These are phyloP conservation scores for Volucella bombylans DNA, from an alignment of 2,888 invertebrate species.

Conservation along the genomic window DNA sequence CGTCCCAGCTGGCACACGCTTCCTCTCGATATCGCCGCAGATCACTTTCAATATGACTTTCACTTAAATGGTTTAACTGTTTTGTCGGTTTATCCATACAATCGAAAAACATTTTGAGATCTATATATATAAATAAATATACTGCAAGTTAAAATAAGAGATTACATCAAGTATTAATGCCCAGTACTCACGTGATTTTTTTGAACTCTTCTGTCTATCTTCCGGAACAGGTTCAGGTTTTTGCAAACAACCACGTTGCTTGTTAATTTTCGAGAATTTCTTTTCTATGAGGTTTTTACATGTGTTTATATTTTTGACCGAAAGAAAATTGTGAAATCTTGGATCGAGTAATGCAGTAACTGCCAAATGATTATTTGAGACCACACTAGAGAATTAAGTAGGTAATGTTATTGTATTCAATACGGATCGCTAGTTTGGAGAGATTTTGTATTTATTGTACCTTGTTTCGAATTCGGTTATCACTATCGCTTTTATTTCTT, in stretches of 20 bases:
- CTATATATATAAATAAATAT: conserved; percentile 67
- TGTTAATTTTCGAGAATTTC: conserved; percentile 49
- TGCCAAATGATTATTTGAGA: conserved; percentile 78
- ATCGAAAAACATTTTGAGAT: conserved; percentile 80
- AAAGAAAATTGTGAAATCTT: conserved; percentile 78
- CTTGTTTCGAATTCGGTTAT: conserved; percentile 77
- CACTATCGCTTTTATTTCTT: conserved; percentile 78
- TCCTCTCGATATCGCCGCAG: conserved; percentile 80
- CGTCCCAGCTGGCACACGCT: conserved; percentile 79
- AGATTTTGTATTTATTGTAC: conserved; percentile 58
- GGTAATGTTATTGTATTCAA: background rate
- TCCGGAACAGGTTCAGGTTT: conserved; percentile 9
- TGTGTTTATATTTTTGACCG: conserved; percentile 75
- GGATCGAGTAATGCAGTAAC: conserved; percentile 81
- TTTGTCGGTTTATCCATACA: conserved; percentile 75
- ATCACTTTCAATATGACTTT: conserved; percentile 77
- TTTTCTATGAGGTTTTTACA: conserved; percentile 76
- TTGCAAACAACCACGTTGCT: conserved; percentile 32
- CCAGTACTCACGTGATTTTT: conserved; percentile 52
- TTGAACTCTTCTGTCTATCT: conserved; percentile 9
- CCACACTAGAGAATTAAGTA: conserved; percentile 74
- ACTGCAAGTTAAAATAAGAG: background rate
- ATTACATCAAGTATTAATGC: background rate
- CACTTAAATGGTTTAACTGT: conserved; percentile 53
- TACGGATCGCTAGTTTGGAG: background rate